These are phyloP conservation scores for Varanus komodoensis DNA, from an alignment of 2,113 vertebrate species.

Conservation along the genomic window DNA sequence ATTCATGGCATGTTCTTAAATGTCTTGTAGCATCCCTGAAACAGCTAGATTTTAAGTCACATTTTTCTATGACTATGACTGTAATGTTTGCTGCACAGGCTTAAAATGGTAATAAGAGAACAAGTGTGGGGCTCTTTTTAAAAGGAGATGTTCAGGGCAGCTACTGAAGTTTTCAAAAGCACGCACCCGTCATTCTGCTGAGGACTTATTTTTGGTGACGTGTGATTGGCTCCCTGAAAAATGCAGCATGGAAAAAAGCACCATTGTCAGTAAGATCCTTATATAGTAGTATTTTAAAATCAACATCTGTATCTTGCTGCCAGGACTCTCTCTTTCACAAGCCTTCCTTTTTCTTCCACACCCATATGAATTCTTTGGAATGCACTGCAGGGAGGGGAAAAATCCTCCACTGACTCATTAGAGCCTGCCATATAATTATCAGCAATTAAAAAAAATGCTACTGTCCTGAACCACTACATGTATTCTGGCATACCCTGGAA, in stretches of 20 bases:
- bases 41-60: background rate
- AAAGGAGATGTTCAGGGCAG: slow-evolving; percentile 39
- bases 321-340: slow-evolving; percentile 71
- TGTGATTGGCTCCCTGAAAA: slow-evolving; percentile 6
- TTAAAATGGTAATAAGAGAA: background rate
- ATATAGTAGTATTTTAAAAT: slow-evolving; percentile 61
- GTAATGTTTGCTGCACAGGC: slow-evolving; percentile 26
- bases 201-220: background rate
- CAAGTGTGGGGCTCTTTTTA: slow-evolving; percentile 7
- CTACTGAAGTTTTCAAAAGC: background rate
- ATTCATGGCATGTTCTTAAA: slow-evolving; percentile 13
- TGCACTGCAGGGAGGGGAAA: slow-evolving; percentile 63
- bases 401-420: slow-evolving; percentile 73
- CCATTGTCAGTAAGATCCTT: slow-evolving; percentile 44
- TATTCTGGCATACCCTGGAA: slow-evolving; percentile 57
- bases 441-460: slow-evolving; percentile 70
- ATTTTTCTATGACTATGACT: slow-evolving; percentile 29
- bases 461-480: slow-evolving; percentile 36
- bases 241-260: slow-evolving; percentile 17
- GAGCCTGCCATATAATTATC: slow-evolving; percentile 63
- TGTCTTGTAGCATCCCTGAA: slow-evolving; percentile 15
- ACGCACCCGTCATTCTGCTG: background rate
- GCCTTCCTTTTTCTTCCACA: slow-evolving; percentile 66
- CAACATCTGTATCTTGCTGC: slow-evolving; percentile 58
- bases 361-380: slow-evolving; percentile 73